Base-by-base conservation (phyloP, 2,113 vertebrate genomes). In the Pao palembangensis region DNA sequence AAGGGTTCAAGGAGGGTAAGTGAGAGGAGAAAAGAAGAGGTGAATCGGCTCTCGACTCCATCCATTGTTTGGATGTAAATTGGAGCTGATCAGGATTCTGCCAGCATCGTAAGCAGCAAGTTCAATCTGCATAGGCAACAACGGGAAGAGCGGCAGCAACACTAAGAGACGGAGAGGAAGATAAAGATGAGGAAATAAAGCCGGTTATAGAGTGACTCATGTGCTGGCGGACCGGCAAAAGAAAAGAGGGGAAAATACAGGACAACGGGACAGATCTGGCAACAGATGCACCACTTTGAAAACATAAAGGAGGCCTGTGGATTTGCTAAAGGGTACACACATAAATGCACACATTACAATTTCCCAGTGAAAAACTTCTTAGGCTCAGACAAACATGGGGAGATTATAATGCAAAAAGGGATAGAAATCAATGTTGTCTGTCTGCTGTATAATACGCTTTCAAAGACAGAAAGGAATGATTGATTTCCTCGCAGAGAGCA, bases 11-110 rank as follows among this genome's bases (percentile, higher is more conserved):
- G 68, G 73, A 79, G 69, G 79, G 71, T 47, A 69, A 72, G 69
- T 58, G 69, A 78, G 55, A 73, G 66, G 59, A 75, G 64, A 64
- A 69, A 38, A 62, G 53, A 83, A 72, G 75, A 76, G 80, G 84
- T 69, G 77, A 75, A 86, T 88, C 74, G 75, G 88, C 86, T 86
- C 82, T 87, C 63, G 85, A 85, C 80, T 84, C 85, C 60, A 23
- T 19, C 75, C 62, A 90, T 91, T 91, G 90, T 91, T 77, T 90
- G n/a, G n/a, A 91, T 90, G 90, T 83, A 90, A 91, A 91, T 90
- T 59, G 64, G 56, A 73, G 73, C 89, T 92, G 80, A 91, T 92
- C 91, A 90, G 82, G 71, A 92, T 92, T 91, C 91, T 25, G 50
- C 65, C 1, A 64, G 86, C 88, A 89, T 89, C 86, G 78, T 62